Conservation (phyloP, 1,140 invertebrate genomes). For the Cepaea nemoralis region DNA sequence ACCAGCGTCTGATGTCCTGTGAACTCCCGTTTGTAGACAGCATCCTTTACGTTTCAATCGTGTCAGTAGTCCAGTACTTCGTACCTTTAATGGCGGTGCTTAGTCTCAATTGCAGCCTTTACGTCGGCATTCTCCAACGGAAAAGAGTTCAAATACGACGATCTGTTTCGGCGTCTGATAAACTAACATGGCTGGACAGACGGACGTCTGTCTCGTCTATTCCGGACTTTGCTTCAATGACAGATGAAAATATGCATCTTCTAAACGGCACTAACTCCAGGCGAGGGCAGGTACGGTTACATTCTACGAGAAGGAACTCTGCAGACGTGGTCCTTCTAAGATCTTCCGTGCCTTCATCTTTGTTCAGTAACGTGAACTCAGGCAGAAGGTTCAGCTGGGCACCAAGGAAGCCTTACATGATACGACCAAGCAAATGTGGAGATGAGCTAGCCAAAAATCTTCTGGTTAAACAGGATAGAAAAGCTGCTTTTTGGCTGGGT, state of each 20-base stretch:
- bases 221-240: constrained; percentile 51
- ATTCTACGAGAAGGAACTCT: background rate
- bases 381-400: constrained; percentile 8
- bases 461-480: constrained; percentile 60
- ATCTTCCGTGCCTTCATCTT: background rate
- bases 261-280: background rate
- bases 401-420: constrained; percentile 17
- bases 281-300: background rate
- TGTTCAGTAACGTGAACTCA: background rate
- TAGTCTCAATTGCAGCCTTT: constrained; percentile 60
- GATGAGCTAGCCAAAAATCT: constrained; percentile 61
- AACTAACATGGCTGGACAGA: constrained; percentile 39
- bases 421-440: constrained; percentile 29
- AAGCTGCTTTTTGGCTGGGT: constrained; percentile 58
- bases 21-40: constrained; percentile 52
- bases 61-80: constrained; percentile 56
- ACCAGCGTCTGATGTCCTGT: constrained; percentile 29
- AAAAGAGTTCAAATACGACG: constrained; percentile 62
- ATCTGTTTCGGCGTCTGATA: constrained; percentile 50
- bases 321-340: background rate
- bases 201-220: constrained; percentile 48
- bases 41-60: constrained; percentile 49
- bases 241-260: constrained; percentile 48
- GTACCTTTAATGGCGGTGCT: constrained; percentile 55
- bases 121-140: constrained; percentile 56